These are phyloP conservation scores for Drosophila repletoides DNA, from an alignment of 1,140 invertebrate species.

Conservation along the genomic window DNA sequence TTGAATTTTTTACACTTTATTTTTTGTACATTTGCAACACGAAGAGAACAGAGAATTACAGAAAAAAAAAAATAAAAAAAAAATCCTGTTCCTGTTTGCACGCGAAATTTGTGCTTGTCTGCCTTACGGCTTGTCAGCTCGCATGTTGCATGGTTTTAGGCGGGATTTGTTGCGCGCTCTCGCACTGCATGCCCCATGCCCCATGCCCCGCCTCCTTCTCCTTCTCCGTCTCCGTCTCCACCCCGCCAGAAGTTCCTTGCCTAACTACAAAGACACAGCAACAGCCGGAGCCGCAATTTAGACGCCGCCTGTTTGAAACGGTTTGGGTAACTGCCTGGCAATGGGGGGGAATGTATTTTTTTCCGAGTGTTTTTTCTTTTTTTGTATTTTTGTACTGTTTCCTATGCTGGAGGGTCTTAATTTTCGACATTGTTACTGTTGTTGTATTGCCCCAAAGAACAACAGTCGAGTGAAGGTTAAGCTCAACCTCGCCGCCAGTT, in stretches of 20 bases:
- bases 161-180: constrained; percentile 66
- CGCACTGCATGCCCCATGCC: constrained; percentile 25
- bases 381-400: constrained; percentile 15
- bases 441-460: constrained; percentile 23
- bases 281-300: constrained; percentile 67
- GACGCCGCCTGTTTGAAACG: constrained; percentile 28
- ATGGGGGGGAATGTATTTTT: constrained; percentile 32
- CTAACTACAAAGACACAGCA: constrained; percentile 70
- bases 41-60: constrained; percentile 14
- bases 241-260: constrained; percentile 16
- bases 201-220: background rate
- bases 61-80: constrained; percentile 2
- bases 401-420: constrained; percentile 61
- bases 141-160: constrained; percentile 80
- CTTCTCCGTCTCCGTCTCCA: too few species aligned
- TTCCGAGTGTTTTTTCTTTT: constrained; percentile 4
- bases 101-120: constrained; percentile 79
- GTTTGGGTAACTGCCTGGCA: constrained; percentile 14
- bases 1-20: constrained; percentile 81
- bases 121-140: constrained; percentile 79
- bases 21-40: constrained; percentile 68
- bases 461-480: constrained; percentile 49
- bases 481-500: constrained; percentile 16
- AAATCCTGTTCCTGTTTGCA: constrained; percentile 65
- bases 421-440: constrained; percentile 66